Evolutionary conservation across 2,797 vertebrate species (phyloP), one percentile per base, ranked within the genome.

Genomic region (Meda fulgida): DNA sequence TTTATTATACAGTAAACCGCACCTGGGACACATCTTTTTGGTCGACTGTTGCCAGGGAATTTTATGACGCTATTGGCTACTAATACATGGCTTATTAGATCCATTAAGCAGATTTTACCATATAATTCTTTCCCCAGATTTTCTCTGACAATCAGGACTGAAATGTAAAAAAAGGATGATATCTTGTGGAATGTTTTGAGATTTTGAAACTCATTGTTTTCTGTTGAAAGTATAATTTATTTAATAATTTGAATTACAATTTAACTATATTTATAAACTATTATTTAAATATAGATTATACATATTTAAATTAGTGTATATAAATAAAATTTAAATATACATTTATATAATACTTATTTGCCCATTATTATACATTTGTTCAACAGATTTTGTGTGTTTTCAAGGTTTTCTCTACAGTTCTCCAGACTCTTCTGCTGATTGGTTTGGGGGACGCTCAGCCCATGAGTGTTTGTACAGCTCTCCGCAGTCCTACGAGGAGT

Each of bases 381-480:
- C 2, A 53, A 38, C 63, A 31, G 6, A 21, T 72, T 66, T 66
- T 34, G 26, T 80, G 29, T 84, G 18, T 38, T 81, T 90, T 70
- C 5, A 71, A 96, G 94, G 93, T 11, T 83, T 94, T 1, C 92
- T 92, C 11, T 91, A 94, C 89, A 94, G 93, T 88, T 93, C 94
- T 3, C 93, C 95, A 0, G 96, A 95, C 93, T 90, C 95, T 31
- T 88, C 97, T 84, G 96, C 94, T 0, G 97, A 98, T 88, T 99
- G 97, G 97, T 95, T 96, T 85, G 94, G 96, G 46, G 93, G 96
- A 48, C 98, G 97, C 65, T 95, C 95, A 79, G 96, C 94, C 90
- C 95, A 95, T 81, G 96, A 98, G 80, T 95, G 95, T 90, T 92
- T 96, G 48, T 97, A 93, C 88, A 90, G 92, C 78, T 96, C 96